phyloP scores from a whole-genome alignment of 2,797 vertebrate genomes.

The Rhinatrema bivittatum region DNA sequence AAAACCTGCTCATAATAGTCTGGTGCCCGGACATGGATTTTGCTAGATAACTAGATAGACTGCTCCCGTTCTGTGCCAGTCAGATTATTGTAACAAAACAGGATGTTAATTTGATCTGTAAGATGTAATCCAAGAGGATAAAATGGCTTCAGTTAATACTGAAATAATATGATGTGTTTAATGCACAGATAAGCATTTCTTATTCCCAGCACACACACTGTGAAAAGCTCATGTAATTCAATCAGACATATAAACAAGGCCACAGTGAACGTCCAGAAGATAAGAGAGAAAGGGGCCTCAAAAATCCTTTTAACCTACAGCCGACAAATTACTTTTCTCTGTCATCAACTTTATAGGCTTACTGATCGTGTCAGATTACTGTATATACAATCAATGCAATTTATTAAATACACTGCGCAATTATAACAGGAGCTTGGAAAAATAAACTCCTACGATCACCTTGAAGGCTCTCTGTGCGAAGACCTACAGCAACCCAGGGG shows the following conservation, averaged over 20 bases:
- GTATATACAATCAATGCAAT: too few species aligned
- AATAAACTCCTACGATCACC: too few species aligned
- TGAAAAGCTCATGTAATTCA: not conserved
- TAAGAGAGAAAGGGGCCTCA: too few species aligned
- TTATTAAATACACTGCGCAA: too few species aligned
- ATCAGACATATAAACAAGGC: not conserved
- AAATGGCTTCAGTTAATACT: not conserved
- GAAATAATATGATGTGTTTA: not conserved
- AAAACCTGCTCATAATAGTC: not conserved
- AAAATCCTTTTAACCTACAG: too few species aligned
- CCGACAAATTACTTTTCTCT: not conserved
- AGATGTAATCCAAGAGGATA: not conserved
- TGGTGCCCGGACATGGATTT: not conserved
- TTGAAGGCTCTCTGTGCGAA: too few species aligned
- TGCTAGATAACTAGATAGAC: not conserved
- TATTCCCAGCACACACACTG: not conserved
- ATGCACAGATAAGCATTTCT: not conserved
- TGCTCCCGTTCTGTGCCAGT: too few species aligned
- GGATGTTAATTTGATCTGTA: fast-evolving
- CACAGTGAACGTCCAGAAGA: not conserved
- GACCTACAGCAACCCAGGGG: too few species aligned
- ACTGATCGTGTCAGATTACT: too few species aligned
- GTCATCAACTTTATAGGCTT: not conserved
- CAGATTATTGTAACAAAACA: not conserved
- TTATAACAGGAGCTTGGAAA: too few species aligned